Percentiles rank a stretch among this genome's conserved stretches.
Evolutionary conservation across 2,888 invertebrate genomes (phyloP).

Genomic region (Perithous albicinctus): DNA sequence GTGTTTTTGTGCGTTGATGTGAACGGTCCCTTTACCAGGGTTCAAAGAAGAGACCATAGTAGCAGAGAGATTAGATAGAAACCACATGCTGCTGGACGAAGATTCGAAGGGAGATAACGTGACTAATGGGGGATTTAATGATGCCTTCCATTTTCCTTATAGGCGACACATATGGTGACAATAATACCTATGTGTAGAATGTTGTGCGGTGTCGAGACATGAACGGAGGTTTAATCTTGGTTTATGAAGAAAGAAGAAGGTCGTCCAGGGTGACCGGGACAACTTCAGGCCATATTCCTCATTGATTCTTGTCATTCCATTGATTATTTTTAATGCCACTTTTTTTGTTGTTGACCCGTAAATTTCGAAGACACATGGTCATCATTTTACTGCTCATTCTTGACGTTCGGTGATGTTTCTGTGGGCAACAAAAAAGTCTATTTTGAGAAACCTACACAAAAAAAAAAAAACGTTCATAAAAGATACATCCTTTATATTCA

Average conservation of each 20-base stretch:
- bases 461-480: neutral
- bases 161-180: conserved; percentile 29
- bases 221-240: conserved; percentile 32
- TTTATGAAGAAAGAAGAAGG: neutral
- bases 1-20: neutral
- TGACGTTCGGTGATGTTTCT: neutral
- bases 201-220: conserved; percentile 2
- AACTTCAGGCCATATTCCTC: neutral
- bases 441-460: neutral
- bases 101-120: conserved; percentile 60
- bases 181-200: conserved; percentile 5
- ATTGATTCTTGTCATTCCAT: conserved; percentile 15
- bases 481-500: too few species aligned
- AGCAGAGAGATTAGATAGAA: conserved; percentile 68
- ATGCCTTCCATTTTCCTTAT: conserved; percentile 35
- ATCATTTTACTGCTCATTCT: neutral
- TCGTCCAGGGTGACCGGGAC: neutral
- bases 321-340: neutral
- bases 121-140: conserved; percentile 62
- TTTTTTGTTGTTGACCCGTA: neutral
- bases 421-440: neutral
- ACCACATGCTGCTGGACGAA: conserved; percentile 60
- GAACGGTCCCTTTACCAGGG: neutral
- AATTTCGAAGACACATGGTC: neutral
- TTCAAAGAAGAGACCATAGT: too few species aligned